Evolutionary conservation across 2,113 vertebrate genomes (phyloP), one percentile per base, ranked within the genome.

Genomic region (Scatophagus argus): DNA sequence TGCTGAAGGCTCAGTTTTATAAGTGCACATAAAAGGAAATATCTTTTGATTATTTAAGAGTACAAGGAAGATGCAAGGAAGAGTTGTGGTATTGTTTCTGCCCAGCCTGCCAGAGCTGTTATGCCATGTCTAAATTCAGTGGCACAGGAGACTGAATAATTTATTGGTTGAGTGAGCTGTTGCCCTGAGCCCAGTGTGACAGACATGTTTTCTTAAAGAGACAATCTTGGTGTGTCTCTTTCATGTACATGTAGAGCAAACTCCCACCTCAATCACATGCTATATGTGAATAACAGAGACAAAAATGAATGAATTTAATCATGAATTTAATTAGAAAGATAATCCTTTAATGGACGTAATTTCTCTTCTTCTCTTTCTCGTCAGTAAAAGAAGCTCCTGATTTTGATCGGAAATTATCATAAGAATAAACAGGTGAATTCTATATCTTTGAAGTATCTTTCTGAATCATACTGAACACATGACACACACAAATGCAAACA

Each of bases 141-240:
- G 78, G 88, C 86, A 83, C 58, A 77, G 76, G 67, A 70, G 38
- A 49, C 63, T 95, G 90, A 95, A 95, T 95, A 90, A 95, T 95
- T 94, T 54, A 95, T 89, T 36, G 70, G 61, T 9, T 61, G 82
- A 88, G 72, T 80, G 85, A 92, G 88, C 67, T 67, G 76, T 69
- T 87, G 87, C 84, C 82, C 64, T 68, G 39, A 70, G 85, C 79
- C 76, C 60, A 59, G 74, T 55, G 68, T 82, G 82, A 87, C 79
- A 87, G 77, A 87, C 69, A 68, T 43, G 77, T 75, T 88, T 85
- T 87, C 87, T 93, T 92, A 90, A 91, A 93, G 88, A 81, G 82
- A 64, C 1, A 54, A 44, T 74, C 60, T 63, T 58, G 63, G 49
- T 59, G 77, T 46, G 61, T 17, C n/a, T 55, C 63, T 64, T 19